Conservation (phyloP, 37 sponge, comb jelly and placozoan species). For the Ianthella basta region DNA sequence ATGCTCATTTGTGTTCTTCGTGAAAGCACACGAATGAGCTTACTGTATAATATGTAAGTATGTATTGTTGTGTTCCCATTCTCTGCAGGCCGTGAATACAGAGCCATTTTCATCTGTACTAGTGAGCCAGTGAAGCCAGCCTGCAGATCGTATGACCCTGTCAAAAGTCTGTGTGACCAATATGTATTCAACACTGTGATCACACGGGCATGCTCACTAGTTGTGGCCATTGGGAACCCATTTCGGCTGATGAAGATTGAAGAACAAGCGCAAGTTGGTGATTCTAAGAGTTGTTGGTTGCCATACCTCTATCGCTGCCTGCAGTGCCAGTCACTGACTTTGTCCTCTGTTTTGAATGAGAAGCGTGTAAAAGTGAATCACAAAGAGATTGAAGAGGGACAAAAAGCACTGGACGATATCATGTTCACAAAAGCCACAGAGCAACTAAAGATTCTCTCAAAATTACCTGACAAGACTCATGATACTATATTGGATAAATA, state of each 20-base stretch:
- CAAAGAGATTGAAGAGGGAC: neutral
- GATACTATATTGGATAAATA: neutral
- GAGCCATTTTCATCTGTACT: slow-evolving; percentile 50
- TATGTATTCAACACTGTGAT: slow-evolving; percentile 80
- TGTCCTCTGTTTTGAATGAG: neutral
- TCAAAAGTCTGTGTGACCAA: slow-evolving; percentile 64
- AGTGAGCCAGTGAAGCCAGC: slow-evolving; percentile 42
- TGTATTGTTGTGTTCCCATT: neutral
- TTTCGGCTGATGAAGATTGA: slow-evolving; percentile 58
- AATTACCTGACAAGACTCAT: neutral
- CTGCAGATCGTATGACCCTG: slow-evolving; percentile 6
- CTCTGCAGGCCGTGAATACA: slow-evolving; percentile 46
- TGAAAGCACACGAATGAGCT: too few relatives aligned
- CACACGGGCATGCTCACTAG: slow-evolving; percentile 69
- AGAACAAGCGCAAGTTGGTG: neutral
- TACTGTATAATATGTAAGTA: too few relatives aligned
- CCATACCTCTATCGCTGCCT: slow-evolving; percentile 67
- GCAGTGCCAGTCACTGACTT: slow-evolving; percentile 42
- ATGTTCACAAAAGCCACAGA: neutral
- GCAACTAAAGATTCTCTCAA: neutral
- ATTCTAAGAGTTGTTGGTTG: slow-evolving; percentile 55
- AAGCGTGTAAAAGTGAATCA: neutral
- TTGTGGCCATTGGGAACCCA: slow-evolving; percentile 76
- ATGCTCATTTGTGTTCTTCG: too few relatives aligned
- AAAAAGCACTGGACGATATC: neutral